Percentiles rank a stretch among this genome's conserved stretches.
phyloP scores from a whole-genome alignment of 2,888 invertebrate genomes.

The Andrena chrysosceles region DNA sequence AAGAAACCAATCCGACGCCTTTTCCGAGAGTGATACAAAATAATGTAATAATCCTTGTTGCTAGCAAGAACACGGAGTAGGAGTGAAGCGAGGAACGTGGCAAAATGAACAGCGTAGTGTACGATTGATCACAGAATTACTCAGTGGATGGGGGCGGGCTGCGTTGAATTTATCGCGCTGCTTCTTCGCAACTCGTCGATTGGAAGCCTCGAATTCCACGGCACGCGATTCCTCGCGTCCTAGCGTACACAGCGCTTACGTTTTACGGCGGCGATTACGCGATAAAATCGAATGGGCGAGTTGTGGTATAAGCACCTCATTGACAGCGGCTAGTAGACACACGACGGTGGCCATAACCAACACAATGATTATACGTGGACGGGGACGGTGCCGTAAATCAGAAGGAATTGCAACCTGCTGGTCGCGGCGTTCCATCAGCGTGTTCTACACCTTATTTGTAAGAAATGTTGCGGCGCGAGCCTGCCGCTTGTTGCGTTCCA shows the following conservation, averaged over 20 bases:
- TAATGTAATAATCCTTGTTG: no score
- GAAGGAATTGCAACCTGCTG: slow-evolving; percentile 53
- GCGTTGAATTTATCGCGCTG: not conserved
- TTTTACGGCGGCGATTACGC: slow-evolving; percentile 28
- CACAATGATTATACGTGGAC: slow-evolving; percentile 62
- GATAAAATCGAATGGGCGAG: slow-evolving; percentile 58
- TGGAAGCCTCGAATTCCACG: slow-evolving; percentile 1
- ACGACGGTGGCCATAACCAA: slow-evolving; percentile 42
- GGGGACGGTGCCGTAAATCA: slow-evolving; percentile 61
- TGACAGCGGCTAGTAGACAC: slow-evolving; percentile 59
- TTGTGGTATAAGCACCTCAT: slow-evolving; percentile 64
- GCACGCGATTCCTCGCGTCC: slow-evolving; percentile 45
- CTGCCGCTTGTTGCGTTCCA: slow-evolving; percentile 1
- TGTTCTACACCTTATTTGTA: slow-evolving; percentile 37
- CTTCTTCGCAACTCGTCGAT: slow-evolving; percentile 4
- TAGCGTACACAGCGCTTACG: slow-evolving; percentile 1
- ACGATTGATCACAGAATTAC: not conserved
- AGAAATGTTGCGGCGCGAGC: slow-evolving; percentile 10
- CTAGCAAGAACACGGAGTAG: not conserved
- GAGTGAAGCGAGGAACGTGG: not conserved
- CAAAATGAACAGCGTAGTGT: no score
- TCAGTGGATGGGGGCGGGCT: not conserved
- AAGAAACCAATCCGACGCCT: no score
- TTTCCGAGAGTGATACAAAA: no score
- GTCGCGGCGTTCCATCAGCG: slow-evolving; percentile 29